Evolutionary conservation across 2,113 vertebrate genomes (phyloP).

Genomic region (Phalacrocorax carbo): DNA sequence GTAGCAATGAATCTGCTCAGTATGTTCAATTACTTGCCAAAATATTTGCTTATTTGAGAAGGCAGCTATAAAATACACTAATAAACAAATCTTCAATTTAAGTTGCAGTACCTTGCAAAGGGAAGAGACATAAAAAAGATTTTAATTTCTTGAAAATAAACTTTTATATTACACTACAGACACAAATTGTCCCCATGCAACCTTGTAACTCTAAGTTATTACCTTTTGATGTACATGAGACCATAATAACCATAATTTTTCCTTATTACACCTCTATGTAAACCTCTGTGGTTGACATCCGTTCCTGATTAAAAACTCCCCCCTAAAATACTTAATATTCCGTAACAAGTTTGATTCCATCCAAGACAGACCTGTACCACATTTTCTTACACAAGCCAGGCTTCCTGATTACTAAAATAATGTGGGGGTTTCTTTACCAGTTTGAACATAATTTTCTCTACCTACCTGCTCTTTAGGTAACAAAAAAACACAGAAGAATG

Average conservation of each 20-base stretch:
- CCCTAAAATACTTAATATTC: neutral
- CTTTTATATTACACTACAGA: neutral
- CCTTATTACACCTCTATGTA: neutral
- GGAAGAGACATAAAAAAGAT: neutral
- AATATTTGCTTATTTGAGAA: neutral
- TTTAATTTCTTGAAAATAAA: neutral
- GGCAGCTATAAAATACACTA: neutral
- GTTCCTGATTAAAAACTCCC: neutral
- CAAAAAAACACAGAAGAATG: neutral
- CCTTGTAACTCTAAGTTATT: neutral
- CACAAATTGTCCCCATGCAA: neutral
- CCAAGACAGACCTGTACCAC: neutral
- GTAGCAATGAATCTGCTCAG: neutral
- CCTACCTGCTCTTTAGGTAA: neutral
- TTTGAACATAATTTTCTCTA: neutral
- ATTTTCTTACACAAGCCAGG: neutral
- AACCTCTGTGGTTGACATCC: neutral
- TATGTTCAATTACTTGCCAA: neutral
- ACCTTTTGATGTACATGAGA: neutral
- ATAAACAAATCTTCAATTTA: neutral
- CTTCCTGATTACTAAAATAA: neutral
- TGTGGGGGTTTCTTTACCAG: fast-evolving
- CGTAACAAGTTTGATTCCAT: neutral
- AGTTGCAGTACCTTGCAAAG: neutral
- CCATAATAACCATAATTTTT: neutral